Base-by-base conservation (phyloP, 2,888 invertebrate species). In the Rotaria socialis region DNA sequence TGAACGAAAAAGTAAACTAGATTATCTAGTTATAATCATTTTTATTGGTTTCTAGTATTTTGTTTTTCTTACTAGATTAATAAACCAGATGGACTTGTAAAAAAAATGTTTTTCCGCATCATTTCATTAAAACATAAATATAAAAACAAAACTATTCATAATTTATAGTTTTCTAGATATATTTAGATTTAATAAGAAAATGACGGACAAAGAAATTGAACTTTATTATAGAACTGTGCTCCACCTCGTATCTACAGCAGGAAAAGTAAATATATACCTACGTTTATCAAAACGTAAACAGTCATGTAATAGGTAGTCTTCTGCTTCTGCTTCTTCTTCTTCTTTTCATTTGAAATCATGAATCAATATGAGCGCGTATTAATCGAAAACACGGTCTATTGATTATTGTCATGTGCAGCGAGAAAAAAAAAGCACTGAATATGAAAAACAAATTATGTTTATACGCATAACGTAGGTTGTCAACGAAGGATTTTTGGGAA, bases 371-470 rank as follows among this genome's bases (percentile, higher is more conserved):
- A 55, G 16, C 16, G 52, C 14, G 50, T 50, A 55, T 55, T 4
- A 4, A 55, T 55, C 52, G 52, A 55, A 55, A 55, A 1, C 16
- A 55, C 16, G 52, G 16, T 90, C 96, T 86, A 93, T 95, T 85
- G 95, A 96, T 90, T 92, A 96, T 85, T 99, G 95, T 89, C 94
- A 95, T 0, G 97, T 97, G 0, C 93, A 94, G 67, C 94, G 94
- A 90, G 94, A 89, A 98, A 98, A 94, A 89, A 98, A 98, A 11
- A 96, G 98, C 0, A 96, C 94, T 50, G 14, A 11, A 50, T 50
- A 50, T 50, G 14, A 50, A 50, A 50, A 50, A 50, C 50, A 50
- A 11, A 50, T 14, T 50, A 8, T 50, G 50, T 50, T 50, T 50
- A 50, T 50, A 50, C 1, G 4, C 35, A 35, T 27, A 16, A 11